Base-by-base conservation (phyloP, 2,888 invertebrate genomes). In the Sarcophaga variegata region DNA sequence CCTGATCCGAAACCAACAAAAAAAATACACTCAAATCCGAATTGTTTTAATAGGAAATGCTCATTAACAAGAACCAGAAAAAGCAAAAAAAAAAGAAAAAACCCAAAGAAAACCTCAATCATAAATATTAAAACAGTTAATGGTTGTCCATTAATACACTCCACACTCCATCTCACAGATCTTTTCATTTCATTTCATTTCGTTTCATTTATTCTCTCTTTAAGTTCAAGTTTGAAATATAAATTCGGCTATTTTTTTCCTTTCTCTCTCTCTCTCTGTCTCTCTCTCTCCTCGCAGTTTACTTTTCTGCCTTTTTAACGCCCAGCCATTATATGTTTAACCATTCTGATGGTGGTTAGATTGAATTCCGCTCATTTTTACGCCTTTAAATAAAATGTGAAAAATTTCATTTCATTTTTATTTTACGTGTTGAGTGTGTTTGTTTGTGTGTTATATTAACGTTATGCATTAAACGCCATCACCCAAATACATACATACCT, bases 71-170 rank as follows among this genome's bases (percentile, higher is more conserved):
- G 37, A 37, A 37, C 2, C 37, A 37, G 37, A 37, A 37, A 37
- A 37, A 37, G 37, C 0, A 37, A 37, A 27, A 37, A 27, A 37
- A 67, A 47, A 45, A 3, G 14, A 14, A 20, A 67, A 47, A 47
- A 5, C 47, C 59, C 59, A 67, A 45, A 22, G 22, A 49, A 69
- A 67, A 45, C 37, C 37, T 10, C 37, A 47, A 12, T 14, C 69
- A 71, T 71, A 59, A 17, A 59, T 59, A 71, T 59, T 71, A 27
- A 59, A 71, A 25, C 25, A 71, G 17, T 59, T 27, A 72, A 72
- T 72, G 59, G 11, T 37, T 12, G 60, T 37, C 71, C 37, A 72
- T 59, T 72, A 72, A 60, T 37, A 37, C 37, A 37, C 37, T 10
- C 37, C 22, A 22, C 22, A 37, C 37, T 37, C n/a, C 20, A 0